Percentiles rank a stretch among this genome's conserved stretches.
These are phyloP conservation scores for Hepsetus odoe DNA, from an alignment of 2,113 vertebrate genomes.

Conservation along the genomic window DNA sequence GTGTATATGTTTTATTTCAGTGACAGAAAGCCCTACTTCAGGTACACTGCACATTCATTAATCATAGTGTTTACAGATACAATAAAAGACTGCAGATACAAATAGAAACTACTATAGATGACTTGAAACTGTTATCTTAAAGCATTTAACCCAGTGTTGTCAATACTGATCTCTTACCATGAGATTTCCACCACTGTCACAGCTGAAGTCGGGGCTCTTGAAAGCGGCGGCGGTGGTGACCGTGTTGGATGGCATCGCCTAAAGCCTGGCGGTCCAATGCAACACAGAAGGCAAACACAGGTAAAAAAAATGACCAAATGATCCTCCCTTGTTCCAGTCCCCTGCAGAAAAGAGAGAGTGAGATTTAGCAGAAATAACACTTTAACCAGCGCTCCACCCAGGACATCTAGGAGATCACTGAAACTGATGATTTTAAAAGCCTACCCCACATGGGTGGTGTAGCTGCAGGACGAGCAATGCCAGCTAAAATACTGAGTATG, in stretches of 20 bases:
- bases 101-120: no score
- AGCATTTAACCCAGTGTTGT: background rate
- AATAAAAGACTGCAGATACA: background rate
- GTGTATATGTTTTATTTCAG: background rate
- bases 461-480: background rate
- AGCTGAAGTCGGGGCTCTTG: slow-evolving; percentile 69
- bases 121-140: no score
- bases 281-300: slow-evolving; percentile 48
- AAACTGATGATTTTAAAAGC: background rate
- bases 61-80: background rate
- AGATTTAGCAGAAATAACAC: background rate
- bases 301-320: slow-evolving; percentile 58
- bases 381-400: background rate
- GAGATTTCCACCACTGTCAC: slow-evolving; percentile 69
- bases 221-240: slow-evolving; percentile 67
- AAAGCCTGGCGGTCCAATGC: slow-evolving; percentile 46
- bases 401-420: background rate
- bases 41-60: background rate
- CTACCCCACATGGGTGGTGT: background rate
- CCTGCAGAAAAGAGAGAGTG: slow-evolving; percentile 57
- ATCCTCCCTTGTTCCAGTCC: slow-evolving; percentile 66
- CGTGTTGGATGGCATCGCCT: slow-evolving; percentile 84
- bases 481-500: background rate
- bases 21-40: background rate
- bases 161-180: slow-evolving; percentile 69